These are phyloP conservation scores for Stegastes partitus DNA, from an alignment of 2,113 vertebrate species.

Conservation along the genomic window DNA sequence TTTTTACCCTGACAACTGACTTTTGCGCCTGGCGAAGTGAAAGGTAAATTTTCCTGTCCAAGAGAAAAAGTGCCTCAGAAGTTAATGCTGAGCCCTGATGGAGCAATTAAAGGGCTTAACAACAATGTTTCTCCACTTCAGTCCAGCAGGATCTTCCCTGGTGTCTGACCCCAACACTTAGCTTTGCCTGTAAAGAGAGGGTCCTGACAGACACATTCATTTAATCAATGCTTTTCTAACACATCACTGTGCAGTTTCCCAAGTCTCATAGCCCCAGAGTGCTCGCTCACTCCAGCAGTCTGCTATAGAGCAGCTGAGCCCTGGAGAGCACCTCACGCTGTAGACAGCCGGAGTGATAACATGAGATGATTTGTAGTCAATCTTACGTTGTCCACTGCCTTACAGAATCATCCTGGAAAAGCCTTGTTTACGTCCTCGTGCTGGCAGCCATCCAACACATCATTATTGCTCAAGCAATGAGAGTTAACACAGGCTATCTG, in stretches of 20 bases:
- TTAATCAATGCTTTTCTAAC: slow-evolving; percentile 60
- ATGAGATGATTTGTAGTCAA: slow-evolving; percentile 24
- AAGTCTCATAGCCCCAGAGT: slow-evolving; percentile 9
- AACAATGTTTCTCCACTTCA: slow-evolving; percentile 39
- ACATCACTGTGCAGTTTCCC: slow-evolving; percentile 28
- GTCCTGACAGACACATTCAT: slow-evolving; percentile 45
- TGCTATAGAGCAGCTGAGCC: slow-evolving; percentile 29
- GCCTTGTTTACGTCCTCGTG: not conserved
- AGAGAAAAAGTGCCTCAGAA: no score
- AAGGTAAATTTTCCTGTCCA: no score
- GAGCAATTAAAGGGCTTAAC: slow-evolving; percentile 44
- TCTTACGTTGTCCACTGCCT: not conserved
- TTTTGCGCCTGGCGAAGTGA: no score
- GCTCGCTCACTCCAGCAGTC: not conserved
- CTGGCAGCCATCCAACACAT: slow-evolving; percentile 10
- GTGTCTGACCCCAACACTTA: slow-evolving; percentile 60
- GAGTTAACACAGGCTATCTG: slow-evolving; percentile 19
- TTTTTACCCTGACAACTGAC: no score
- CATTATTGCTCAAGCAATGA: slow-evolving; percentile 8
- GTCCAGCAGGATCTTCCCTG: slow-evolving; percentile 49
- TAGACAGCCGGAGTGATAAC: slow-evolving; percentile 11
- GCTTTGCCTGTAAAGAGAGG: slow-evolving; percentile 64
- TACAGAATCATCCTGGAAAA: not conserved
- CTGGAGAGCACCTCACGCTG: slow-evolving; percentile 5
- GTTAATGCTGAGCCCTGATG: not conserved